Evolutionary conservation across 2,113 vertebrate species (phyloP), one percentile per base, ranked within the genome.

Genomic region (Heterotis niloticus): DNA sequence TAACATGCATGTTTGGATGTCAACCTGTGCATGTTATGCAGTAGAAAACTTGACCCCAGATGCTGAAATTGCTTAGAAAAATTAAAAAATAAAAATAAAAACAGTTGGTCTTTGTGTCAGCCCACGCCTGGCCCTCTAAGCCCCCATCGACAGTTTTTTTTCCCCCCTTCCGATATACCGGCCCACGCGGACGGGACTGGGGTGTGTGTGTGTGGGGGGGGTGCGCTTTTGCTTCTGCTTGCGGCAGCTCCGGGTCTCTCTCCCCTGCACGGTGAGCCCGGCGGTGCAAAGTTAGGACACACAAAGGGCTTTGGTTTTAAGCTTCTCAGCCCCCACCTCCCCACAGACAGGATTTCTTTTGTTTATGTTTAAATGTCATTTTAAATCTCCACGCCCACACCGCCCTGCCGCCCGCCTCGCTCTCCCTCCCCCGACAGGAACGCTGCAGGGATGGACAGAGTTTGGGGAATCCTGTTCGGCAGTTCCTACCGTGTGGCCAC

Each of bases 51-150:
- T 54, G 75, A 64, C 26, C 34, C 44, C 64, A 56, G 34, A 67
- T 56, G 13, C n/a, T 64, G 12, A 67, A 54, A 67, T 77, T 52
- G 29, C 75, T 51, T 44, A 4, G 34, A 44, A 44, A 44, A 44
- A 7, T 44, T 44, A 7, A 44, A 44, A 44, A n/a, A n/a, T n/a
- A n/a, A n/a, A 44, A 44, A 44, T 66, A 56, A 57, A 73, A 73
- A 79, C 72, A 74, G 23, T 59, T n/a, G 44, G 23, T 78, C 76
- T 78, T 64, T 79, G 57, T 62, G 67, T 23, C 68, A 79, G 16
- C 78, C n/a, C 72, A 66, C 64, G 44, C 72, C 72, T 65, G 62
- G 56, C 52, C 71, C 72, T 44, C 64, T 56, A 18, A 75, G 68
- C 28, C 10, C 28, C 51, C 52, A 71, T 28, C 28, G 57, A 69